Evolutionary conservation across 1,140 invertebrate species (phyloP).

Genomic region (Tenebrio molitor): DNA sequence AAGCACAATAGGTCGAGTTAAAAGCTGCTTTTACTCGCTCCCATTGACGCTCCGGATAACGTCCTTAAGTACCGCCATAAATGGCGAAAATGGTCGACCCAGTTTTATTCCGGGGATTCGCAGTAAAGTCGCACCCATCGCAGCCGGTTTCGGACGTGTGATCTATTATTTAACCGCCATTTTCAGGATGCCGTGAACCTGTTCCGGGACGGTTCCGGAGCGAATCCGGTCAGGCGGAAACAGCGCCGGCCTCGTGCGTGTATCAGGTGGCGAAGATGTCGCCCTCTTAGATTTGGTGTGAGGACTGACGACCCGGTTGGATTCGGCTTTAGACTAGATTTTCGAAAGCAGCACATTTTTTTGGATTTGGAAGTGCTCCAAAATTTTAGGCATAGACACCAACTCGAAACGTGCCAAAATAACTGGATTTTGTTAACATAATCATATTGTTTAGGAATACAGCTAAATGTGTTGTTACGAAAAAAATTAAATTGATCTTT

Average conservation of each 20-base stretch:
- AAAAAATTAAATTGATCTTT: neutral
- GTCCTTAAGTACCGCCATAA: constrained; percentile 15
- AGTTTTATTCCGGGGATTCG: neutral
- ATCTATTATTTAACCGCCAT: neutral
- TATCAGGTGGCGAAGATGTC: too few relatives aligned
- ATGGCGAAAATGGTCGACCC: constrained; percentile 14
- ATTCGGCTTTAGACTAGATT: neutral
- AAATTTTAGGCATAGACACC: constrained; percentile 10
- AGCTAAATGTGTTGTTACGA: neutral
- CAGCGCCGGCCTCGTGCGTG: too few relatives aligned
- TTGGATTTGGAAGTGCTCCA: neutral
- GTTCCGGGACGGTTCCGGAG: too few relatives aligned
- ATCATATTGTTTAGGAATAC: constrained; percentile 23
- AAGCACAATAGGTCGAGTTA: constrained; percentile 23
- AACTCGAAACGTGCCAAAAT: constrained; percentile 23
- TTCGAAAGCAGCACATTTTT: constrained; percentile 9
- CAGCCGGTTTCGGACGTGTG: neutral
- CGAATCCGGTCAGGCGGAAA: too few relatives aligned
- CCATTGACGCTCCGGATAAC: neutral
- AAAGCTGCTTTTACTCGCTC: constrained; percentile 8
- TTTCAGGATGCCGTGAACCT: too few relatives aligned
- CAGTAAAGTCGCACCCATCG: constrained; percentile 8
- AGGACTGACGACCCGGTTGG: too few relatives aligned
- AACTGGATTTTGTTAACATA: constrained; percentile 26
- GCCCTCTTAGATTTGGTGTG: too few relatives aligned